Base-by-base conservation (phyloP, 2,113 vertebrate genomes). In the Loxodonta africana region DNA sequence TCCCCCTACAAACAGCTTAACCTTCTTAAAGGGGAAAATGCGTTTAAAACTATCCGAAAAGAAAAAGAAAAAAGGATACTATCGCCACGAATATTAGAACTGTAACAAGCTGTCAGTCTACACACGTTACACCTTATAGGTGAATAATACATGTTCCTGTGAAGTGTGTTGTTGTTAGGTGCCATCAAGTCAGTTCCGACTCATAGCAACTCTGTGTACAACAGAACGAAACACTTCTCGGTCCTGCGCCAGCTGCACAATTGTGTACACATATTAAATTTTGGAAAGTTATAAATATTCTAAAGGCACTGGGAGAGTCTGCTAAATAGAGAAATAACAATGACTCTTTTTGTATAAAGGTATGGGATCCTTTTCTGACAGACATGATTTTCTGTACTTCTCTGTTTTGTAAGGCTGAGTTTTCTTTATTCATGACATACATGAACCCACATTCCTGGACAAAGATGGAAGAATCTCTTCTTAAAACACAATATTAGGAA, bases 1-100 rank as follows among this genome's bases (percentile, higher is more conserved):
- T 6, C 25, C 25, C 25, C 11, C 62, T n/a, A 69, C 65, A 87
- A 85, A 51, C 14, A 51, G 44, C 5, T 94, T 83, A 91, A 87
- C 84, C n/a, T 93, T 90, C n/a, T 95, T 95, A 94, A 91, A 95
- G 46, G 37, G 83, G 48, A 80, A 94, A 95, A 96, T 92, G 78
- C 63, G n/a, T 88, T 88, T 83, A 83, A 95, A 95, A 95, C 80
- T 82, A 88, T 57, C 20, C 26, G 67, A 9, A 80, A 69, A 83
- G 73, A 28, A n/a, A 83, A 63, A 25, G 11, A 65, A 78, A 87
- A 11, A 65, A 78, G 83, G 53, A 95, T 53, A 62, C 1, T 3
- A 67, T n/a, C 78, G 90, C 28, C 69, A 84, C 44, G 48, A 82
- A 80, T 89, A 17, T 48, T 33, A 89, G 78, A 48, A 77, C 21